A percentile compares a stretch with the other conserved stretches of the same genome.
These are phyloP conservation scores for Pangasius mekongensis DNA, from an alignment of 2,797 vertebrate species.

Conservation along the genomic window DNA sequence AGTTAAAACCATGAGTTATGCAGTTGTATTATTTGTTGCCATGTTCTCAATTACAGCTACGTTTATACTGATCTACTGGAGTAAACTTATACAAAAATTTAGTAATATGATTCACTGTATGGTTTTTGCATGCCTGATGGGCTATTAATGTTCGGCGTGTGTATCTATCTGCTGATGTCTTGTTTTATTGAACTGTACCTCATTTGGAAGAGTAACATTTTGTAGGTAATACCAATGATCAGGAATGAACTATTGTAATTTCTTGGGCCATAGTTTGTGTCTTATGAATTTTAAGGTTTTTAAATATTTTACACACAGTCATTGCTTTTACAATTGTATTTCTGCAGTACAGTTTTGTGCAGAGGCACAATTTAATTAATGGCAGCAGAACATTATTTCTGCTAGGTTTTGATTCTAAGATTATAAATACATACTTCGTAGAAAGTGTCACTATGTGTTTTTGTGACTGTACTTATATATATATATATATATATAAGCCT, in stretches of 20 bases:
- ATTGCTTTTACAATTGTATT: neutral
- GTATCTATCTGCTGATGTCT: neutral
- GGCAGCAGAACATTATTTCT: neutral
- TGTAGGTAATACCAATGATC: neutral
- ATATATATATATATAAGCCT: too few species aligned
- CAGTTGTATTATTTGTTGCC: neutral
- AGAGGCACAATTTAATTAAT: neutral
- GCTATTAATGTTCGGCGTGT: neutral
- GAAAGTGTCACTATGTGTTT: neutral
- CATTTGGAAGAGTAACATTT: neutral
- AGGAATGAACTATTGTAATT: neutral
- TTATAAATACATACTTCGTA: neutral
- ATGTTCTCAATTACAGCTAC: neutral
- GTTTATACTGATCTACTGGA: neutral
- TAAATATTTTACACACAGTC: neutral
- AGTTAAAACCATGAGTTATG: neutral
- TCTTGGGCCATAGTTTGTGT: neutral
- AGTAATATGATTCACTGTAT: neutral
- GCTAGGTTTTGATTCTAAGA: neutral
- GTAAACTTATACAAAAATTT: neutral
- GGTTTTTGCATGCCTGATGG: neutral
- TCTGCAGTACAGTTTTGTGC: neutral
- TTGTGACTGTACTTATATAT: neutral
- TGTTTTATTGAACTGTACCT: neutral
- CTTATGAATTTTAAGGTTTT: neutral